Base-by-base conservation (phyloP, 2,888 invertebrate species). In the Epirrhoe tristata region DNA sequence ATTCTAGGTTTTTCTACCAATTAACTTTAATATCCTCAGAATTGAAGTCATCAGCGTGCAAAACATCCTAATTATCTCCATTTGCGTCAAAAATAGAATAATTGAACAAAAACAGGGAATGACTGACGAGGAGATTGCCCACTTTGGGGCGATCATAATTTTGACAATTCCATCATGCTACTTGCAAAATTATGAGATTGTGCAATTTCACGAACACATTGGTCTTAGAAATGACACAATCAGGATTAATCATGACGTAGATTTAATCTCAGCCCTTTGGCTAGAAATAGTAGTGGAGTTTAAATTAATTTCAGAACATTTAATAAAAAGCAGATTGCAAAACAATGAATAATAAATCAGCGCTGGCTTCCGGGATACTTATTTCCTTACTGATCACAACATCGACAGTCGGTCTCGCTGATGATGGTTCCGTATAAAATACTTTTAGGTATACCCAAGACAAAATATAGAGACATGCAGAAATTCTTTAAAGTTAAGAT, bases 311-410 rank as follows among this genome's bases (percentile, higher is more conserved):
- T 57, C n/a, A 53, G 36, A 17, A 59, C 10, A 6, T 51, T 59
- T 56, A 52, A 52, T 17, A 24, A 17, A 59, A 62, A 58, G 51
- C 58, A 57, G 50, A 75, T 80, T 77, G 65, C 77, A 67, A 78
- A 81, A 83, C 80, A 82, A 79, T 77, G 77, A 79, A 74, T 77
- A 75, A 76, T 76, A 78, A 77, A 75, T 77, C 77, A 78, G 74
- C 77, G 70, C 54, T 63, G 58, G 72, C 72, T 83, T 85, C 84
- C 85, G 80, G 84, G 84, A 84, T 80, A 78, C 74, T 61, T 77
- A 73, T 76, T 82, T 82, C 85, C 83, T 74, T 71, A 70, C 64
- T 68, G 72, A 64, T 66, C 55, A 69, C 63, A 53, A 57, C 59
- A 66, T 39, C 39, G 62, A 50, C 63, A 57, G 69, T 43, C 61